Conservation (phyloP, 2,113 vertebrate genomes). For the Rattus norvegicus region GRCr8 NC_086020.1:26709501-26710000, state of each 20-base stretch:
- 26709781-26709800: not conserved
- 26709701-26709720: not conserved
- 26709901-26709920: not conserved
- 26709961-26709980: not conserved
- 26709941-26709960: not conserved
- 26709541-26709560: not conserved
- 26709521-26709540: conserved; percentile 9
- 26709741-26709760: not conserved
- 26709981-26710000: not conserved
- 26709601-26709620: not conserved
- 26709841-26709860: not conserved
- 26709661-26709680: not conserved
- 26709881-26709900: not conserved
- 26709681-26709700: conserved; percentile 1
- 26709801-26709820: not conserved
- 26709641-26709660: not conserved
- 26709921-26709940: not conserved
- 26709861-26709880: not conserved
- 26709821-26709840: not conserved
- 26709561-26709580: not conserved
- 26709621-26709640: not conserved
- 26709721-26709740: not conserved
- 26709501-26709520: not conserved
- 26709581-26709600: not conserved
- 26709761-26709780: too few species aligned